phyloP scores from a whole-genome alignment of 2,113 vertebrate species.

The Sebastes fasciatus region DNA sequence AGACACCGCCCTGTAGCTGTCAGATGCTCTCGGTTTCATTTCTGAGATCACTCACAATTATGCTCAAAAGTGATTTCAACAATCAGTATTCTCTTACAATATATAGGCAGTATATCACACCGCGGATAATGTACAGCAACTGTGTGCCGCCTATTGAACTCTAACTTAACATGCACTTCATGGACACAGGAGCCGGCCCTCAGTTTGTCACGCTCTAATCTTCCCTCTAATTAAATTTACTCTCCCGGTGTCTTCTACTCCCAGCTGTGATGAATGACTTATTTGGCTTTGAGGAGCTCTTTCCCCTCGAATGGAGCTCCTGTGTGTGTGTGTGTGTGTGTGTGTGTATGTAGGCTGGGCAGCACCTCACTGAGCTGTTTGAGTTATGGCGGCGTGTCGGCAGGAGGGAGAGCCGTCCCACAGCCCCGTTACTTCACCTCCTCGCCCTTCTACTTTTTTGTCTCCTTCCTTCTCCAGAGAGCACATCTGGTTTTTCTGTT shows the following conservation, averaged over 20 bases:
- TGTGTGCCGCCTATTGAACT: slow-evolving; percentile 30
- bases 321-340: slow-evolving; percentile 41
- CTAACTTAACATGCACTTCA: slow-evolving; percentile 38
- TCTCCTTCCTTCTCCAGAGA: slow-evolving; percentile 47
- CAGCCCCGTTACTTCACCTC: slow-evolving; percentile 58
- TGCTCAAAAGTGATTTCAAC: slow-evolving; percentile 11
- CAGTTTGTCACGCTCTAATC: slow-evolving; percentile 64
- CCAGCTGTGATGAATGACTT: slow-evolving; percentile 73
- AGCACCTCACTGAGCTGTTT: slow-evolving; percentile 33
- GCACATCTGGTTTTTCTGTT: slow-evolving; percentile 79
- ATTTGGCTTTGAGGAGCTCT: slow-evolving; percentile 69
- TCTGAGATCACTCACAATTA: slow-evolving; percentile 26
- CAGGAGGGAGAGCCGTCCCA: slow-evolving; percentile 43
- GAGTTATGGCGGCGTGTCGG: slow-evolving; percentile 45
- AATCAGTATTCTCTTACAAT: slow-evolving; percentile 18
- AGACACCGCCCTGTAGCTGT: slow-evolving; percentile 15
- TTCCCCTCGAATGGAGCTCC: slow-evolving; percentile 41
- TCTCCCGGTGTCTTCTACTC: slow-evolving; percentile 58
- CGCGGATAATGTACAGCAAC: slow-evolving; percentile 15
- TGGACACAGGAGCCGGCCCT: slow-evolving; percentile 49
- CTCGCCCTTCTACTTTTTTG: slow-evolving; percentile 33
- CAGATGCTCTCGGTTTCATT: slow-evolving; percentile 61
- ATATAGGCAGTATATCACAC: not conserved
- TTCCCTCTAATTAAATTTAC: slow-evolving; percentile 76
- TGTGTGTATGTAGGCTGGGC: not conserved